Base-by-base conservation (phyloP, 2,797 vertebrate species). In the Sphaeramia orbicularis region DNA sequence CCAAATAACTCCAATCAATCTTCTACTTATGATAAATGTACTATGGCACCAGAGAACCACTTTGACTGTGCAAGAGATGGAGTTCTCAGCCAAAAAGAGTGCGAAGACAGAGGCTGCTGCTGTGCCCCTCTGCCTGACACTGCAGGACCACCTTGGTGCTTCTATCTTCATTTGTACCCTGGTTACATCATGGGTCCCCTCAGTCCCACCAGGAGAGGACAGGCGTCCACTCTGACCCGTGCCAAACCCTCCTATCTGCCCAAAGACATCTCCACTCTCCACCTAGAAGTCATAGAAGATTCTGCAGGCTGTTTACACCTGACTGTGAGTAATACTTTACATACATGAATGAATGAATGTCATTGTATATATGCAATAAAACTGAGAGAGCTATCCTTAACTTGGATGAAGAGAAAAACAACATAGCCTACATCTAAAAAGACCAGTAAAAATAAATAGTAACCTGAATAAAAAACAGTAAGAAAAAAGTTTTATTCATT, bases 31-130 rank as follows among this genome's bases (percentile, higher is more conserved):
- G 0, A 8, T 38, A 18, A 57, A 52, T 92, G 90, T 73, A 18
- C 10, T 60, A n/a, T 80, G 61, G 27, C 62, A 13, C 44, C 60
- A 2, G 85, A 85, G 36, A 65, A 65, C 9, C 76, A 90, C 0
- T 91, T 91, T 69, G 86, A 90, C 74, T 92, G 91, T 57, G 82
- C 53, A 74, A 80, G 87, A 15, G 91, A 92, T 71, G 44, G 55
- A 8, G 24, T 43, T 15, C 42, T 96, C 54, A 80, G 83, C 14
- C 90, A 44, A 85, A 73, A 19, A 19, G 89, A 91, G 83, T 97
- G 96, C 50, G 93, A 95, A 42, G 90, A 87, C 13, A 91, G 95
- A 0, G 94, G 95, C 6, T 97, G 96, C 88, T 97, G 96, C 80
- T 97, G 94, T 0, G 32, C 16, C 12, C 95, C 95, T 0, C 41